These are phyloP conservation scores for Limonius californicus DNA, from an alignment of 1,140 invertebrate species.

Conservation along the genomic window DNA sequence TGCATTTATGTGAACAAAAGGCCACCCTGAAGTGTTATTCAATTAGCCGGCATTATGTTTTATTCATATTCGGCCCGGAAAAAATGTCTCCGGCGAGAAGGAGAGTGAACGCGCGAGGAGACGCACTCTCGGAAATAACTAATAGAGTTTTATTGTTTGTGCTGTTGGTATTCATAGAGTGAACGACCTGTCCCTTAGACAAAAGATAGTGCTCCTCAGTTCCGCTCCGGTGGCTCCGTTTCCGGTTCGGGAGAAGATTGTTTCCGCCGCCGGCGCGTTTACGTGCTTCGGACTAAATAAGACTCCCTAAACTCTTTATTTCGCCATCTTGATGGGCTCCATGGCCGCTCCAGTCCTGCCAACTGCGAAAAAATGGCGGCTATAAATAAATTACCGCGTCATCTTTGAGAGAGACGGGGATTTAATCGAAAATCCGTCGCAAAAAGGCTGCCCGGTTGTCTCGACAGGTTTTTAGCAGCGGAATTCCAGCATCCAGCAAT, in stretches of 20 bases:
- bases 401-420: background rate
- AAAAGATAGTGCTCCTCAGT: slow-evolving; percentile 10
- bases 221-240: slow-evolving; percentile 6
- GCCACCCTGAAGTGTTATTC: slow-evolving; percentile 1
- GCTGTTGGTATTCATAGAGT: slow-evolving; percentile 10
- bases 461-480: background rate
- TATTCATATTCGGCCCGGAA: background rate
- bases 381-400: background rate
- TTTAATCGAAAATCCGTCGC: background rate
- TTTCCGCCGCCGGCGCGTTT: background rate
- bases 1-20: background rate
- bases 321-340: background rate
- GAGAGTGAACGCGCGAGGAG: background rate
- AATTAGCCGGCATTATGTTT: background rate
- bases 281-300: background rate
- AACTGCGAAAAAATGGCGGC: background rate
- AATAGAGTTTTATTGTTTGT: slow-evolving; percentile 11
- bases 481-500: background rate
- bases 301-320: background rate
- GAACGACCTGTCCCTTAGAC: slow-evolving; percentile 13
- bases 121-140: background rate
- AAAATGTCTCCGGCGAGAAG: background rate
- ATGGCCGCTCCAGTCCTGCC: background rate
- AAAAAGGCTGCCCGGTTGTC: background rate
- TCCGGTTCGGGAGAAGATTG: slow-evolving; percentile 6